Conservation (phyloP, 2,888 invertebrate species). For the Griposia aprilina region DNA sequence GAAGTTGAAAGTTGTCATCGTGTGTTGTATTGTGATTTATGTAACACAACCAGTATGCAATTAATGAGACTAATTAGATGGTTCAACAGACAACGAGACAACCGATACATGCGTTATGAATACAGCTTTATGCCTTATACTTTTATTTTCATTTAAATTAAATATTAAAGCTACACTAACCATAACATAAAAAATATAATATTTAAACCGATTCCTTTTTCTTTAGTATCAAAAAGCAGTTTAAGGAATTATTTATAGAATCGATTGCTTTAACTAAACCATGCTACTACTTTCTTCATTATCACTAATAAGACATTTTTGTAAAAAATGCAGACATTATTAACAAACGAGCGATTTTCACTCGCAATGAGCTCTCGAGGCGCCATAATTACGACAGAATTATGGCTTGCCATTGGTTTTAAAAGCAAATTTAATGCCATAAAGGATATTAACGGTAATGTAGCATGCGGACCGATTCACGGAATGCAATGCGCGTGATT, state of each 20-base stretch:
- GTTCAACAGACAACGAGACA: constrained; percentile 16
- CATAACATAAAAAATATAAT: constrained; percentile 1
- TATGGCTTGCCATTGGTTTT: constrained; percentile 77
- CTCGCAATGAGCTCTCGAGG: constrained; percentile 71
- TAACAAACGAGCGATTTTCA: constrained; percentile 73
- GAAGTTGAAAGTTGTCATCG: constrained; percentile 70
- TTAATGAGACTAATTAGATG: constrained; percentile 60
- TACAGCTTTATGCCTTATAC: background rate
- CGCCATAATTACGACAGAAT: constrained; percentile 77
- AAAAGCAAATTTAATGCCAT: constrained; percentile 77
- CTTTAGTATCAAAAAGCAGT: constrained; percentile 15
- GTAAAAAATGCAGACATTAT: constrained; percentile 68
- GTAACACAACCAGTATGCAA: constrained; percentile 44
- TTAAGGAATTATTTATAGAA: constrained; percentile 34
- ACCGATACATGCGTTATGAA: constrained; percentile 2
- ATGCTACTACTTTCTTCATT: constrained; percentile 49
- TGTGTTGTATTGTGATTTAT: constrained; percentile 63
- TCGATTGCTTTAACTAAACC: constrained; percentile 9
- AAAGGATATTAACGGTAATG: constrained; percentile 84
- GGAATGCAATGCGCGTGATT: constrained; percentile 82
- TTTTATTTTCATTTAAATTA: constrained; percentile 18
- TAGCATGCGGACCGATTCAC: constrained; percentile 75
- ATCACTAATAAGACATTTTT: constrained; percentile 50
- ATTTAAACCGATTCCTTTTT: background rate
- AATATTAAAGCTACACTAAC: constrained; percentile 16